phyloP scores from a whole-genome alignment of 2,888 invertebrate genomes.

The Furcula furcula region DNA sequence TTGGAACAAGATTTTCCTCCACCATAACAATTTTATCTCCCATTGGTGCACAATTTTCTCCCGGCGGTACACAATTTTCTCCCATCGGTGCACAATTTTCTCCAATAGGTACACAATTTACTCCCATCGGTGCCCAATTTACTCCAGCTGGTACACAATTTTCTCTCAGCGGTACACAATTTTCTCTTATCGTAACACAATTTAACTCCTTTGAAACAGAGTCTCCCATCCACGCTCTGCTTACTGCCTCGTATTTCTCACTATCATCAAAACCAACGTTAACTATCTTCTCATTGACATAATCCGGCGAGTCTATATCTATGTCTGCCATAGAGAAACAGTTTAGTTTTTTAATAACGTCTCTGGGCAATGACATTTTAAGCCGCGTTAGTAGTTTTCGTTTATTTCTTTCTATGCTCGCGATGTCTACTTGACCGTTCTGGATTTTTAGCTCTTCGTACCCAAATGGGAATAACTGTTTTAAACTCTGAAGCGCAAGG shows the following conservation, averaged over 20 bases:
- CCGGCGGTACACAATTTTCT: no score
- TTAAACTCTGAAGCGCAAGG: slow-evolving; percentile 10
- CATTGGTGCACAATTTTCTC: no score
- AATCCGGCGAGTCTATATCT: slow-evolving; percentile 56
- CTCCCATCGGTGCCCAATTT: no score
- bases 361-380: slow-evolving; percentile 38
- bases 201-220: no score
- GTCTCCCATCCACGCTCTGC: no score
- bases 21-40: no score
- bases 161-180: no score
- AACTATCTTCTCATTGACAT: slow-evolving; percentile 55
- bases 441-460: slow-evolving; percentile 31
- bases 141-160: no score
- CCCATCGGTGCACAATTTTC: no score
- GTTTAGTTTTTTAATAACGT: slow-evolving; percentile 52
- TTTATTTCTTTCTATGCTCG: slow-evolving; percentile 66
- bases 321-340: slow-evolving; percentile 77
- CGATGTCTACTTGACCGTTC: slow-evolving; percentile 53
- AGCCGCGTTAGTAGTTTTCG: slow-evolving; percentile 47
- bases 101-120: no score
- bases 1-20: no score
- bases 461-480: slow-evolving; percentile 58
- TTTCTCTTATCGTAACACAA: no score
- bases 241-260: slow-evolving; percentile 51
- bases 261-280: slow-evolving; percentile 65